Base-by-base conservation (phyloP, 2,113 vertebrate species). In the Gymnocephalus cernua region DNA sequence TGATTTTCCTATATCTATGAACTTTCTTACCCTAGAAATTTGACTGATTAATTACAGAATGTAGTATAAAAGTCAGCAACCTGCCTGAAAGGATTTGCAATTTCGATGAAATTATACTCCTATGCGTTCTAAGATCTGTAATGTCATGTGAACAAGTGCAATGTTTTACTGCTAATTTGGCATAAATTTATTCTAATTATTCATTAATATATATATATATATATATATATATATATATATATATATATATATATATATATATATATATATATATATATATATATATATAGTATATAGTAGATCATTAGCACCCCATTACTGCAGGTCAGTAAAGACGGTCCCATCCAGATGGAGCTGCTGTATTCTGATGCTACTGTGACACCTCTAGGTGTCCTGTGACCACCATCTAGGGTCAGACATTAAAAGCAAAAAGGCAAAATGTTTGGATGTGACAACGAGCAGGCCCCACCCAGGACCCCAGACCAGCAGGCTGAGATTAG, bases 401-500 rank as follows among this genome's bases (percentile, higher is more conserved):
- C 63, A 63, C 35, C 5, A 35, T 41, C 16, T 2, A 72, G 64
- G 45, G 69, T 71, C 47, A 62, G 70, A 71, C 64, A 81, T 85
- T 63, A 75, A 74, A 67, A 75, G 75, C 77, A 62, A 67, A 85
- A 29, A 80, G 64, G 57, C 71, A 74, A 82, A 65, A 27, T 73
- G 35, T 74, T 44, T 54, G 59, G 64, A 76, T 61, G 61, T 74
- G 75, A 87, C 82, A 80, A 78, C 25, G 9, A 83, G 69, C 76
- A 86, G 84, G 89, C 89, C 91, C 94, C 94, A 84, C 65, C 82
- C 92, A 94, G 94, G 81, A 95, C 90, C 91, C 90, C 79, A 87
- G 88, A 93, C 92, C 95, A 95, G 95, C 95, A 95, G 96, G 95
- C 94, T 95, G 93, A 95, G 94, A 95, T 96, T 96, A 96, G 95